Evolutionary conservation across 2,113 vertebrate genomes (phyloP).

Genomic region (Scomber scombrus): DNA sequence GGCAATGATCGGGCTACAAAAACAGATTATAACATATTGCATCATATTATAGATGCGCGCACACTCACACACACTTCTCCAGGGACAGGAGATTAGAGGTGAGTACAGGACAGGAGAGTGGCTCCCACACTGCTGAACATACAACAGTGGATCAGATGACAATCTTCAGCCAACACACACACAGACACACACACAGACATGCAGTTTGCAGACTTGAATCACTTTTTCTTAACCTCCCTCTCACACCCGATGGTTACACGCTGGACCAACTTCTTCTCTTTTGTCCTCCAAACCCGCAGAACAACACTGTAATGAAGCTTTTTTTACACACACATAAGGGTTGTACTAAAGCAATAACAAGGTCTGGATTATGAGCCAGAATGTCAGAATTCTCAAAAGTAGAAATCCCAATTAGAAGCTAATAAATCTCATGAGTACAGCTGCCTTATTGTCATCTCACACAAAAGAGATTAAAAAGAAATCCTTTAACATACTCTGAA

Average conservation of each 20-base stretch:
- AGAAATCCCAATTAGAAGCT: no score
- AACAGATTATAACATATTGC: not conserved
- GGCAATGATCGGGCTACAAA: not conserved
- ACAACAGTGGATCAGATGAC: slow-evolving; percentile 63
- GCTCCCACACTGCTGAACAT: slow-evolving; percentile 64
- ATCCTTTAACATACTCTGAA: no score
- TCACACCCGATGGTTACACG: slow-evolving; percentile 3
- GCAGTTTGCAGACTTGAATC: slow-evolving; percentile 2
- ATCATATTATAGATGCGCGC: not conserved
- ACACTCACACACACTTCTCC: slow-evolving; percentile 20
- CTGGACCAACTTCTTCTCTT: not conserved
- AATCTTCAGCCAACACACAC: slow-evolving; percentile 36
- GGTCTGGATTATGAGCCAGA: no score
- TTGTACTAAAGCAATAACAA: no score
- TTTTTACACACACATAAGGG: not conserved
- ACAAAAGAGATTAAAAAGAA: no score
- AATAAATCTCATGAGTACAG: no score
- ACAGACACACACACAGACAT: slow-evolving; percentile 10
- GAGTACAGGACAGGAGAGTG: slow-evolving; percentile 49
- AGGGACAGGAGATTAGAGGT: slow-evolving; percentile 25
- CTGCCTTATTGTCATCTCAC: no score
- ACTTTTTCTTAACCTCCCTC: not conserved
- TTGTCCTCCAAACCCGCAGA: not conserved
- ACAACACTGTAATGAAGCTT: not conserved
- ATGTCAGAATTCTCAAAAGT: no score